Conservation (phyloP, 2,797 vertebrate species). For the Anas georgica region DNA sequence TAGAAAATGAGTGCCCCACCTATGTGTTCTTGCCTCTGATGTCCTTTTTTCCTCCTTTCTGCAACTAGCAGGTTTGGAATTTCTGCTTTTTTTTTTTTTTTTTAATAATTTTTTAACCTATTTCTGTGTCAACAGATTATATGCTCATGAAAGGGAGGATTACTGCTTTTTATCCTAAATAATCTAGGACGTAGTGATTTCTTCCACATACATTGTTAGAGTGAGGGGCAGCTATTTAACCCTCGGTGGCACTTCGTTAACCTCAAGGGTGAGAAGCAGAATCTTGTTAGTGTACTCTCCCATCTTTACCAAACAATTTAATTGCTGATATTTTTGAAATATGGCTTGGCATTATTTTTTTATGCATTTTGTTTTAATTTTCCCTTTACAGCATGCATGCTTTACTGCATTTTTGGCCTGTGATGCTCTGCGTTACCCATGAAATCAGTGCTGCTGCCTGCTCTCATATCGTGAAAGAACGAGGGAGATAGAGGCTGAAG, state of each 20-base stretch:
- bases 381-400: background rate
- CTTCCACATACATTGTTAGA: background rate
- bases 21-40: background rate
- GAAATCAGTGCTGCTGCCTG: background rate
- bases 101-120: background rate
- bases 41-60: background rate
- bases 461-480: fast-evolving
- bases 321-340: background rate
- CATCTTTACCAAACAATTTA: background rate
- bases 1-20: background rate
- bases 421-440: background rate
- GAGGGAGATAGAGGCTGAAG: background rate
- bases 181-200: background rate
- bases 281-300: background rate
- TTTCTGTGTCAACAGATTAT: constrained; percentile 58
- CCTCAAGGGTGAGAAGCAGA: background rate
- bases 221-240: background rate
- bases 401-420: background rate
- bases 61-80: background rate
- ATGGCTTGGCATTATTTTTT: background rate
- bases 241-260: background rate
- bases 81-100: background rate
- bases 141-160: background rate
- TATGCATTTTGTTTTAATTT: background rate
- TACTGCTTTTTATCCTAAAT: constrained; percentile 26